Evolutionary conservation across 2,797 vertebrate species (phyloP).

Genomic region (Hephaestus fuliginosus): DNA sequence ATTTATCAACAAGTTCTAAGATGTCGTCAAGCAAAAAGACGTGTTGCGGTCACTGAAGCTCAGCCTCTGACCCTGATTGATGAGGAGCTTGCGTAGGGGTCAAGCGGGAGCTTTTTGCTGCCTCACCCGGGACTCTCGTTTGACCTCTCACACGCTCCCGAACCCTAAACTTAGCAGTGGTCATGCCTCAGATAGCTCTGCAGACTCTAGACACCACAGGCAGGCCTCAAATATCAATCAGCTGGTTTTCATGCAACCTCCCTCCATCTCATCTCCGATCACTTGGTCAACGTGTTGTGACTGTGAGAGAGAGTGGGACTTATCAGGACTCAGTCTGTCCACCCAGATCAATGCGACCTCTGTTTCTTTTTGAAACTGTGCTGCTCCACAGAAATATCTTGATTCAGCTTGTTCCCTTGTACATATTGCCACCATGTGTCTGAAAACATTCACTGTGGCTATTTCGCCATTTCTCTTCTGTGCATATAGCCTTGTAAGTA

Average conservation of each 20-base stretch:
- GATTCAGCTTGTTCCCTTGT: constrained; percentile 16
- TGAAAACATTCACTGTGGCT: constrained; percentile 6
- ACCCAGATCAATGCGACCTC: not conserved
- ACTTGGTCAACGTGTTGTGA: constrained; percentile 26
- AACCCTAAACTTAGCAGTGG: constrained; percentile 75
- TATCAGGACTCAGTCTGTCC: not conserved
- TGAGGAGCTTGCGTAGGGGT: constrained; percentile 54
- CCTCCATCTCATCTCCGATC: constrained; percentile 33
- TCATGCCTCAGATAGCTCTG: constrained; percentile 65
- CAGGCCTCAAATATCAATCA: constrained; percentile 50
- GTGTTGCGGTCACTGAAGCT: constrained; percentile 28
- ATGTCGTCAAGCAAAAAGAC: constrained; percentile 6
- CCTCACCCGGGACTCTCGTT: constrained; percentile 56
- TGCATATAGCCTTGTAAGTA: not conserved
- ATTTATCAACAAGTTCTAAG: not conserved
- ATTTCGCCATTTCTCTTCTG: not conserved
- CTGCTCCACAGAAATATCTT: constrained; percentile 11
- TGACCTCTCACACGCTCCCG: constrained; percentile 81
- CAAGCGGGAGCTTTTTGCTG: constrained; percentile 59
- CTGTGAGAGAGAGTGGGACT: constrained; percentile 9
- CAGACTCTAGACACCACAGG: constrained; percentile 44
- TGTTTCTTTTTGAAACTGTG: constrained; percentile 10
- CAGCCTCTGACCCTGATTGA: constrained; percentile 44
- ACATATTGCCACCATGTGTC: constrained; percentile 18
- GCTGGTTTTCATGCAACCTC: constrained; percentile 28